phyloP scores from a whole-genome alignment of 2,797 vertebrate genomes.

The Champsocephalus gunnari region DNA sequence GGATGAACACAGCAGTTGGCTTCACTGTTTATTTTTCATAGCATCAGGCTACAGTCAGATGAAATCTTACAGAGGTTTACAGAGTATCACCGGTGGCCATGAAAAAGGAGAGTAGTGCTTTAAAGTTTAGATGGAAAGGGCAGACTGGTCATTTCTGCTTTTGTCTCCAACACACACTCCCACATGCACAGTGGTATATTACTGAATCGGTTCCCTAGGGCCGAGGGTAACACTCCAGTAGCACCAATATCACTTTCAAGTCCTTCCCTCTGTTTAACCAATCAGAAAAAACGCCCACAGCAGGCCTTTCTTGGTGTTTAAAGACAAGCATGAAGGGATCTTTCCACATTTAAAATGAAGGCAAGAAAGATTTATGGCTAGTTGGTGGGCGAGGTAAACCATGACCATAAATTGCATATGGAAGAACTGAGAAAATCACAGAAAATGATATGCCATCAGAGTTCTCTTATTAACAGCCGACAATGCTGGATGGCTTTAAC shows the following conservation, averaged over 20 bases:
- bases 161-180: slow-evolving; percentile 27
- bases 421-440: slow-evolving; percentile 40
- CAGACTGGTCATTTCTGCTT: slow-evolving; percentile 34
- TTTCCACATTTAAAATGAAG: slow-evolving; percentile 66
- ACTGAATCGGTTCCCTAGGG: slow-evolving; percentile 21
- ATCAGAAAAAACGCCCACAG: slow-evolving; percentile 65
- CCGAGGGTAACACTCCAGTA: slow-evolving; percentile 12
- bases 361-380: slow-evolving; percentile 49
- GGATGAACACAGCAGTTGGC: slow-evolving; percentile 16
- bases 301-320: slow-evolving; percentile 30
- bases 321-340: slow-evolving; percentile 49
- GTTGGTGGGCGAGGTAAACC: slow-evolving; percentile 38
- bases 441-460: slow-evolving; percentile 46
- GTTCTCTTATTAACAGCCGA: slow-evolving; percentile 40
- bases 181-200: slow-evolving; percentile 17
- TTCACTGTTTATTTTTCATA: slow-evolving; percentile 13
- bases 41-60: slow-evolving; percentile 1
- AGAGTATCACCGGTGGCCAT: not conserved
- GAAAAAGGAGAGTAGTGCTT: not conserved
- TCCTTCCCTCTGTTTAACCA: slow-evolving; percentile 67
- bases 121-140: slow-evolving; percentile 39
- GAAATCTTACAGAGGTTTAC: not conserved
- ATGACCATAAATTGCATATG: slow-evolving; percentile 17
- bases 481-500: slow-evolving; percentile 51
- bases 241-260: slow-evolving; percentile 44